phyloP scores from a whole-genome alignment of 2,113 vertebrate genomes.

The Octodon degus region DNA sequence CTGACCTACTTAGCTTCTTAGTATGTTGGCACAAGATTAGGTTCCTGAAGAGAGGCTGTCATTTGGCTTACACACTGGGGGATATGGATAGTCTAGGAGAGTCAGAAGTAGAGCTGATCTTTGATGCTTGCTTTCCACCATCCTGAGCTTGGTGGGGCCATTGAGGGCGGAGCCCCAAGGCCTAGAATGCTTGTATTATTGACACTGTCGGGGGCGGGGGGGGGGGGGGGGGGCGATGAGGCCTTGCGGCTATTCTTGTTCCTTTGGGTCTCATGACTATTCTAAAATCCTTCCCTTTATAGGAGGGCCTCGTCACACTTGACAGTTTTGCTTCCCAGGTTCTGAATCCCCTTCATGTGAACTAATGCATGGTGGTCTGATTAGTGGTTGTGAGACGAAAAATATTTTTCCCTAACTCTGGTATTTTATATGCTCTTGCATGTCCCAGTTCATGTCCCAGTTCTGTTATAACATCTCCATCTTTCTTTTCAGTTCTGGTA shows the following conservation, averaged over 20 bases:
- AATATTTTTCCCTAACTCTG: constrained; percentile 8
- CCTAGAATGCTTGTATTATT: neutral
- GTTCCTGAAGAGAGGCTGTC: neutral
- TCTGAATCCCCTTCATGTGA: constrained; percentile 47
- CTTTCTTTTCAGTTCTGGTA: constrained; percentile 55
- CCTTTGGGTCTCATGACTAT: neutral
- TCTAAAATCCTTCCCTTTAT: neutral
- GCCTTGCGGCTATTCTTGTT: neutral
- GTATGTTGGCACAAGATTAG: no score
- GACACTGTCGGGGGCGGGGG: neutral
- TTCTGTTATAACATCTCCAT: constrained; percentile 47
- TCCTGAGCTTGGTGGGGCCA: neutral
- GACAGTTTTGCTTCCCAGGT: constrained; percentile 4
- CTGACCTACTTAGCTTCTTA: neutral
- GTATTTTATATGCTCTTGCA: constrained; percentile 37
- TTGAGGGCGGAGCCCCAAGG: neutral
- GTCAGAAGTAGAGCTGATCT: neutral
- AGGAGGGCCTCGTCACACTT: neutral
- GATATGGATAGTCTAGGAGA: neutral
- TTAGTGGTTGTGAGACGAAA: neutral
- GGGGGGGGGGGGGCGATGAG: neutral
- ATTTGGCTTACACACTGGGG: neutral
- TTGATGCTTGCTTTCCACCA: neutral
- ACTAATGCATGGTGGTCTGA: constrained; percentile 29
- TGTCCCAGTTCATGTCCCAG: neutral